Conservation (phyloP, 1,140 invertebrate genomes). For the Andricus grossulariae region DNA sequence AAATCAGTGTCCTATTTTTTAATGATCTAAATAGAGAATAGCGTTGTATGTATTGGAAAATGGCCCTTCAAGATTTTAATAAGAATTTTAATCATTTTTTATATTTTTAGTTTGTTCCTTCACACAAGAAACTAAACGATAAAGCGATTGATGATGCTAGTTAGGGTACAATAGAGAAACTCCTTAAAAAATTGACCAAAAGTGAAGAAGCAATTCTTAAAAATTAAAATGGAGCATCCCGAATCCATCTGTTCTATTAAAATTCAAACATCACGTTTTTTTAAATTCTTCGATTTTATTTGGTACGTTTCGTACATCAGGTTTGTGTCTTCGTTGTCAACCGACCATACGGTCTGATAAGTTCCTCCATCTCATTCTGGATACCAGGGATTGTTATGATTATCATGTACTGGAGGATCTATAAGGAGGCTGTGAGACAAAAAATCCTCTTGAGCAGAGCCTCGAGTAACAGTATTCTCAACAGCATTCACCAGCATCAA, state of each 20-base stretch:
- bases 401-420: slow-evolving; percentile 93
- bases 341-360: slow-evolving; percentile 90
- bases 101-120: background rate
- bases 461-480: slow-evolving; percentile 87
- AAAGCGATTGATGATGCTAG: background rate
- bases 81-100: too few relatives aligned
- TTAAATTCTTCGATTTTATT: too few relatives aligned
- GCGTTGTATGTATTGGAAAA: too few relatives aligned
- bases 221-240: too few relatives aligned
- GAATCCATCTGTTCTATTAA: too few relatives aligned
- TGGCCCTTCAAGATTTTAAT: too few relatives aligned
- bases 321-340: slow-evolving; percentile 94
- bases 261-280: too few relatives aligned
- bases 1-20: too few relatives aligned
- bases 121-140: background rate
- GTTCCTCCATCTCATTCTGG: slow-evolving; percentile 95
- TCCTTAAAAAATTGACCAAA: too few relatives aligned
- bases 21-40: too few relatives aligned
- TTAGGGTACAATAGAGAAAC: too few relatives aligned
- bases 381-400: slow-evolving; percentile 96
- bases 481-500: slow-evolving; percentile 85
- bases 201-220: too few relatives aligned
- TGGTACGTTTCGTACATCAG: slow-evolving; percentile 42
- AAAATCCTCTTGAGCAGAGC: slow-evolving; percentile 88
- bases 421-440: slow-evolving; percentile 92